phyloP scores from a whole-genome alignment of 2,888 invertebrate species.

The Ceratothoa steindachneri region DNA sequence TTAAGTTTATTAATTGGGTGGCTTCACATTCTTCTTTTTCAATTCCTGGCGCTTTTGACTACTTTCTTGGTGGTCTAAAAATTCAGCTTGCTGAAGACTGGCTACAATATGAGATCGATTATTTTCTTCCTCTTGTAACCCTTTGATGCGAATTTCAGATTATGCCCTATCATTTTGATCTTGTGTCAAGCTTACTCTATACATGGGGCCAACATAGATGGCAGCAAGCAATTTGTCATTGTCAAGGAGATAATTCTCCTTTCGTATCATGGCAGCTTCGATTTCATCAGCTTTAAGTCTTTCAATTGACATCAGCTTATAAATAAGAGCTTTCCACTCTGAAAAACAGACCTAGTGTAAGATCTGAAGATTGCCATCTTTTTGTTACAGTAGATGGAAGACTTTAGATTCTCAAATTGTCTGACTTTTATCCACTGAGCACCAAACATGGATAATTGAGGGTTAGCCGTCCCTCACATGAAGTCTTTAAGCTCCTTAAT shows the following conservation, averaged over 20 bases:
- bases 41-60: no score
- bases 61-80: background rate
- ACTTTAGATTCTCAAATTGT: background rate
- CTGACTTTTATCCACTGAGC: conserved; percentile 14
- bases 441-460: background rate
- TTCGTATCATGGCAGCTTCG: background rate
- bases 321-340: conserved; percentile 14
- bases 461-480: background rate
- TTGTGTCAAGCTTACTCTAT: conserved; percentile 9
- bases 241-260: conserved; percentile 1
- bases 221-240: conserved; percentile 17
- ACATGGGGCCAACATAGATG: conserved; percentile 21
- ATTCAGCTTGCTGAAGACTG: background rate
- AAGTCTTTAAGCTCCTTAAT: conserved; percentile 2
- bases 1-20: no score
- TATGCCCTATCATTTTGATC: conserved; percentile 7
- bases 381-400: conserved; percentile 11
- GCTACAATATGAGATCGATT: background rate
- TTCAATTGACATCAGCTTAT: background rate
- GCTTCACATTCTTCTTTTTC: no score
- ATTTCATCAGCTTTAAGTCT: background rate
- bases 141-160: background rate
- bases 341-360: conserved; percentile 10
- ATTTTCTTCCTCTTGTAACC: background rate
- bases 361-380: conserved; percentile 10